These are phyloP conservation scores for Rhynchonycteris naso DNA, from an alignment of 2,797 vertebrate species.

Conservation along the genomic window DNA sequence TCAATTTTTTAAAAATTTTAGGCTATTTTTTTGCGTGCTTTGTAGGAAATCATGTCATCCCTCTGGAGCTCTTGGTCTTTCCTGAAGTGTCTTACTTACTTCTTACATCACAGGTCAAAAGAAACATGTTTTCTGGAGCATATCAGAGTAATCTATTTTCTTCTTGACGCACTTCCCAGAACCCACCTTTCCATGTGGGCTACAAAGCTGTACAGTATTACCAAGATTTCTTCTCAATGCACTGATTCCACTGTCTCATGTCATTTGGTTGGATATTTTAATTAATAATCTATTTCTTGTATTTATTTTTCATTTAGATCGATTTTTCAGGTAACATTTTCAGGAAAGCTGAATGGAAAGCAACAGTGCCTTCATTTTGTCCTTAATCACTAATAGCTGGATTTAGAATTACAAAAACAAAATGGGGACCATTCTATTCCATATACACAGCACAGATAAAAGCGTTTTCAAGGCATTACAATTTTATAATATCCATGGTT, in stretches of 20 bases:
- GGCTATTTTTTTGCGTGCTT: conserved; percentile 1
- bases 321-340: conserved; percentile 24
- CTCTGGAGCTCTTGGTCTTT: not conserved
- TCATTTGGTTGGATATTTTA: not conserved
- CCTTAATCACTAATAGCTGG: not conserved
- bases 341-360: conserved; percentile 36
- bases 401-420: not conserved
- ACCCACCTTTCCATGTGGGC: not conserved
- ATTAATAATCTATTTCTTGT: conserved; percentile 6
- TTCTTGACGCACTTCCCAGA: not conserved
- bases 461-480: not conserved
- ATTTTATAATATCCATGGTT: not conserved
- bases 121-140: not conserved
- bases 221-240: not conserved
- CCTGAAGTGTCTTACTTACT: not conserved
- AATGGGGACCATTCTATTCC: not conserved
- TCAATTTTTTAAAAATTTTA: not conserved
- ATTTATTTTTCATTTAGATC: not conserved
- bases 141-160: not conserved
- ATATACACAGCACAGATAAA: not conserved
- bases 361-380: not conserved
- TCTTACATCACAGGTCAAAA: not conserved
- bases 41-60: not conserved
- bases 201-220: not conserved
- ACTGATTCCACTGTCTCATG: not conserved